These are phyloP conservation scores for Mormyrus proboscirostris DNA, from an alignment of 2,797 vertebrate genomes.

Conservation along the genomic window DNA sequence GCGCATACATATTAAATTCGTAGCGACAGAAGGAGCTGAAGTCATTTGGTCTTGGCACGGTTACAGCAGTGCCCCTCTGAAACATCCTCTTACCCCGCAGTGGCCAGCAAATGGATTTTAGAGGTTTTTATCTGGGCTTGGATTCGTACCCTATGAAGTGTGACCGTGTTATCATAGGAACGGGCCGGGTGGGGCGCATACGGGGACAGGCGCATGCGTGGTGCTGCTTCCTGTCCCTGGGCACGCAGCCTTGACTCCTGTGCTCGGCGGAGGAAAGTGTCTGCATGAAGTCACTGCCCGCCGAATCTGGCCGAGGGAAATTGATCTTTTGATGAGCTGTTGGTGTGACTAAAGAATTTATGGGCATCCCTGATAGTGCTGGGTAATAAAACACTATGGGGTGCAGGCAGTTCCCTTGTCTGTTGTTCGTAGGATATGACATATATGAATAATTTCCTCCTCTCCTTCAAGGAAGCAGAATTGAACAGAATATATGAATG, in stretches of 20 bases:
- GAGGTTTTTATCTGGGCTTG: neutral
- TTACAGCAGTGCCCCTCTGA: neutral
- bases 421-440: neutral
- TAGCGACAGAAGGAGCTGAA: neutral
- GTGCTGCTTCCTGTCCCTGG: neutral
- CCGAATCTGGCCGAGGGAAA: neutral
- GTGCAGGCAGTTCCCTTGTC: neutral
- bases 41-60: neutral
- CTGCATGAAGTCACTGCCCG: neutral
- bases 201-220: neutral
- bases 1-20: neutral
- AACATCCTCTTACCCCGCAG: neutral
- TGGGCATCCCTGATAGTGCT: neutral
- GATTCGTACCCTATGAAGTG: neutral
- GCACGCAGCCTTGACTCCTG: neutral
- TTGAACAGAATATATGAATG: neutral
- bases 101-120: neutral
- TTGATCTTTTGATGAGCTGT: neutral
- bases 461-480: neutral
- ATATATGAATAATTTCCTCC: neutral
- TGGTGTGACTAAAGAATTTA: constrained; percentile 8
- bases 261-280: neutral
- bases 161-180: neutral
- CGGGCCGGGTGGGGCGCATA: neutral
- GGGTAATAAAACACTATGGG: neutral